Base-by-base conservation (phyloP, 2,888 invertebrate species). In the Pocota personata region DNA sequence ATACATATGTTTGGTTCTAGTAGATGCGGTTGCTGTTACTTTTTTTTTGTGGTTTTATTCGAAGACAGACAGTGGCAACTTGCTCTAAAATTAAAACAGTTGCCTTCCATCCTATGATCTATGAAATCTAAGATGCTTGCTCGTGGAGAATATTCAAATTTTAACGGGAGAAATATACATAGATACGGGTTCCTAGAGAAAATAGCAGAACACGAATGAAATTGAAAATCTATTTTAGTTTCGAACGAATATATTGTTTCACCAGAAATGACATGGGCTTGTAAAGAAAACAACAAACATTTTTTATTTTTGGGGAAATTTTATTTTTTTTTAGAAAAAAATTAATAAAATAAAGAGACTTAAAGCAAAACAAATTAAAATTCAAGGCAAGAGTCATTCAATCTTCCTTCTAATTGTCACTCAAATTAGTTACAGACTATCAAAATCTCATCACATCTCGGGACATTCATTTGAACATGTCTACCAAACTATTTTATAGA, bases 201-300 rank as follows among this genome's bases (percentile, higher is more conserved):
- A 35, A 16, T 24, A 24, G 24, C 24, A 4, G 24, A 24, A 24
- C 4, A 37, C 27, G n/a, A 48, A 60, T 32, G 6, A 66, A 58
- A 66, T 32, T 50, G 24, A 35, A 52, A 60, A 67, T 80, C 84
- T 84, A 84, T 84, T 84, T 84, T 66, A 50, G 80, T 64, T 30
- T n/a, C 75, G 48, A 24, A 62, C 19, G 57, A 67, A 84, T 46
- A 69, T 71, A 78, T 78, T 46, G 69, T 79, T 75, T 75, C 72
- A 50, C 16, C n/a, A 58, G 46, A 72, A 66, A 64, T 40, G 69
- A 64, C 52, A 55, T 40, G 46, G 62, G 37, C 46, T 37, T 62
- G 50, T 55, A 60, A 60, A 79, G 27, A 73, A 76, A 57, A 57
- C 43, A 84, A 60, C 58, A 57, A 58, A 27, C 50, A 30, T 21